Evolutionary conservation across 2,888 invertebrate species (phyloP).

Genomic region (Rhagonycha lutea): DNA sequence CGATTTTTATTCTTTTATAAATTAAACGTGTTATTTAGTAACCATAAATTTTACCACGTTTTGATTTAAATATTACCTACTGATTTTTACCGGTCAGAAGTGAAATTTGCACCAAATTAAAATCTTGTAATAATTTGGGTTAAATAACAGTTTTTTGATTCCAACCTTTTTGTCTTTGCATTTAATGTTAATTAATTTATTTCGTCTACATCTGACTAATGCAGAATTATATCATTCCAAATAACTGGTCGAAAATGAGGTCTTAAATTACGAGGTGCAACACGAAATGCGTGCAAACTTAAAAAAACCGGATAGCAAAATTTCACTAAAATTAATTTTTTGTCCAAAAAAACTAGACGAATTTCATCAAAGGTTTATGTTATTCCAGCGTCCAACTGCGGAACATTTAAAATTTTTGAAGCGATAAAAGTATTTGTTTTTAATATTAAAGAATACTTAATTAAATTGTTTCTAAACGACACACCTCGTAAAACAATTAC

Average conservation of each 20-base stretch:
- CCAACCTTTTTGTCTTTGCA: neutral
- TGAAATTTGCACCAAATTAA: neutral
- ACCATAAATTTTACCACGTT: neutral
- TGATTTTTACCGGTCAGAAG: neutral
- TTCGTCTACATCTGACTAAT: neutral
- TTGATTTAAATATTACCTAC: neutral
- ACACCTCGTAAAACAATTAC: neutral
- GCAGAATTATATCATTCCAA: neutral
- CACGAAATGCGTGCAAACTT: neutral
- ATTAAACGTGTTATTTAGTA: neutral
- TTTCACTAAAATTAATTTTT: neutral
- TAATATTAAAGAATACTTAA: neutral
- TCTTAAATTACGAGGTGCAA: neutral
- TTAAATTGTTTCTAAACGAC: neutral
- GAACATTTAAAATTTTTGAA: neutral
- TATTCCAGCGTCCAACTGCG: neutral
- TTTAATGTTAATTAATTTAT: neutral
- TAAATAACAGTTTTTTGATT: neutral
- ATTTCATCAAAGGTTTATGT: no score
- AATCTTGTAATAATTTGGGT: neutral
- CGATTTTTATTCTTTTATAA: no score
- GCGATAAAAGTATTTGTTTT: neutral
- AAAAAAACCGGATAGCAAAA: neutral
- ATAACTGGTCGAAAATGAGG: neutral
- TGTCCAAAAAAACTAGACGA: neutral